Evolutionary conservation across 2,113 vertebrate species (phyloP).

Genomic region (Anguilla japonica): DNA sequence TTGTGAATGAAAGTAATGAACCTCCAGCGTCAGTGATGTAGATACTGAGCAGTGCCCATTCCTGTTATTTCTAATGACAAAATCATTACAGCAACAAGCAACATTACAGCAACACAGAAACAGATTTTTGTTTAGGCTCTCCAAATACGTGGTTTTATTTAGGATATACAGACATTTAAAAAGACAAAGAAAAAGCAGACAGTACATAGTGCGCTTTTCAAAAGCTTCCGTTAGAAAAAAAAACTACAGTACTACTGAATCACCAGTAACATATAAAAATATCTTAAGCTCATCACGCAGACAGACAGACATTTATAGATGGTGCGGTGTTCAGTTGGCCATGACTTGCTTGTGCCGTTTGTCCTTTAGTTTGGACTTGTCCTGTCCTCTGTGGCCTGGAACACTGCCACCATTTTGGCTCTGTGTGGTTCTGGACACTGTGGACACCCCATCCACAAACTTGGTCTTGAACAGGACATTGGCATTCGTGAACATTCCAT

Average conservation of each 20-base stretch:
- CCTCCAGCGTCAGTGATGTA: too few relatives aligned
- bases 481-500: slow-evolving; percentile 98
- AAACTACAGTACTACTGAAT: not conserved
- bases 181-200: not conserved
- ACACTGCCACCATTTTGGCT: slow-evolving; percentile 54
- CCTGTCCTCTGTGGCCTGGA: slow-evolving; percentile 29
- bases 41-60: too few relatives aligned
- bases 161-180: slow-evolving; percentile 1
- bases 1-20: too few relatives aligned
- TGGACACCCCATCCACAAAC: slow-evolving; percentile 91
- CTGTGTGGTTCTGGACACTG: slow-evolving; percentile 75
- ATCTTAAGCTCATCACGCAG: not conserved
- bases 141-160: not conserved
- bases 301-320: not conserved
- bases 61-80: not conserved
- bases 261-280: not conserved
- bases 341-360: slow-evolving; percentile 49
- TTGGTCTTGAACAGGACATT: slow-evolving; percentile 93
- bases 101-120: not conserved
- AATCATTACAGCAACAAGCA: not conserved
- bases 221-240: not conserved
- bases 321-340: slow-evolving; percentile 35
- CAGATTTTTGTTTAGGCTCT: not conserved
- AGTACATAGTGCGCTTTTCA: not conserved
- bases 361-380: slow-evolving; percentile 63